These are phyloP conservation scores for Xylocopa sonorina DNA, from an alignment of 1,140 invertebrate genomes.

Conservation along the genomic window DNA sequence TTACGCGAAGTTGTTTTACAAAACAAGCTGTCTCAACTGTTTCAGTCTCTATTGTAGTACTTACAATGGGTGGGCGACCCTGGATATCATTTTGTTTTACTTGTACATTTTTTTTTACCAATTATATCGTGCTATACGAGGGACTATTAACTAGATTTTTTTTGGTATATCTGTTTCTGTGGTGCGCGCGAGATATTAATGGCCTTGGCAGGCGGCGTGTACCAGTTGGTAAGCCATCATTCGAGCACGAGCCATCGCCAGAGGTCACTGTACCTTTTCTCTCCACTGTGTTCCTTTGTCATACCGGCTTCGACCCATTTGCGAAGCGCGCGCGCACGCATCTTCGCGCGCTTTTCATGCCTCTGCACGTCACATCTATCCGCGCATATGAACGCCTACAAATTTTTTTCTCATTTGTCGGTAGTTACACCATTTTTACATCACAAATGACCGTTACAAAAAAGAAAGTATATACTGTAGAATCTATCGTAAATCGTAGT, in stretches of 20 bases:
- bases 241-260: constrained; percentile 62
- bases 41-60: neutral
- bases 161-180: neutral
- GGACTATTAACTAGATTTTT: constrained; percentile 6
- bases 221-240: constrained; percentile 71
- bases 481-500: too few species aligned
- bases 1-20: too few species aligned
- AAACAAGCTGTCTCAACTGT: neutral
- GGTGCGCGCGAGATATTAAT: constrained; percentile 59
- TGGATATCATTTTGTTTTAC: neutral
- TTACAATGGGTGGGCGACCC: neutral
- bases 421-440: neutral
- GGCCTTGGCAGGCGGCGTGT: constrained; percentile 72
- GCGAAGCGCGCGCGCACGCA: constrained; percentile 1
- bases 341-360: neutral
- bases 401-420: neutral
- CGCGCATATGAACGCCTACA: neutral
- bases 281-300: constrained; percentile 46
- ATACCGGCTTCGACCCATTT: constrained; percentile 42
- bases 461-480: too few species aligned
- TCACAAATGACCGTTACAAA: too few species aligned
- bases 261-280: constrained; percentile 71
- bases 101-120: neutral
- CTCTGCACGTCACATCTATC: neutral
- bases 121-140: neutral